These are phyloP conservation scores for Chitala chitala DNA, from an alignment of 2,113 vertebrate genomes.

Conservation along the genomic window DNA sequence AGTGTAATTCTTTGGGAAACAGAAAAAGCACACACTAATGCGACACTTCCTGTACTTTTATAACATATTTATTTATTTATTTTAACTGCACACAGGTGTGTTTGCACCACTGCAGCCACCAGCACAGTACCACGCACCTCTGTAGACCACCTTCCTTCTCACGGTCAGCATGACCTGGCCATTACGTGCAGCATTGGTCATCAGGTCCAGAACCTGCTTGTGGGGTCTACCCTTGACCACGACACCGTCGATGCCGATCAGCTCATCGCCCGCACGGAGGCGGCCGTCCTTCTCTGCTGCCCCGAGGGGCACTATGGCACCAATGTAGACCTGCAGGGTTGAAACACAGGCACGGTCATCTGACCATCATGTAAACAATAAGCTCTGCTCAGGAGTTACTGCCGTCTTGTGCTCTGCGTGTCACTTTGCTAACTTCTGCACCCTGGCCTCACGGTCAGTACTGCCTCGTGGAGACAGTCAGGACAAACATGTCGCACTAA, in stretches of 20 bases:
- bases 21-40: too few relatives aligned
- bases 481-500: too few relatives aligned
- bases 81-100: too few relatives aligned
- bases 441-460: too few relatives aligned
- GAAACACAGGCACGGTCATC: not conserved
- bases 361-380: too few relatives aligned
- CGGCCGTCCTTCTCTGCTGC: conserved; percentile 89
- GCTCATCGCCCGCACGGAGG: conserved; percentile 86
- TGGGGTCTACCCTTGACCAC: conserved; percentile 88
- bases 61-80: too few relatives aligned
- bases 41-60: too few relatives aligned
- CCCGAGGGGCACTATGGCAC: conserved; percentile 86
- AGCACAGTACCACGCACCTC: conserved; percentile 59
- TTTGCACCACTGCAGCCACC: not conserved
- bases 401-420: too few relatives aligned
- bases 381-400: too few relatives aligned
- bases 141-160: conserved; percentile 80
- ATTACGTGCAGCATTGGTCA: conserved; percentile 90
- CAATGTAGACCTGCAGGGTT: conserved; percentile 82
- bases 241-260: conserved; percentile 89
- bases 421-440: too few relatives aligned
- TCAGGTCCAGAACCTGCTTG: conserved; percentile 92
- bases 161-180: conserved; percentile 88
- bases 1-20: too few relatives aligned
- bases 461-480: too few relatives aligned